Evolutionary conservation across 2,797 vertebrate species (phyloP), one percentile per base, ranked within the genome.

Genomic region (Steatocranus sp.): DNA sequence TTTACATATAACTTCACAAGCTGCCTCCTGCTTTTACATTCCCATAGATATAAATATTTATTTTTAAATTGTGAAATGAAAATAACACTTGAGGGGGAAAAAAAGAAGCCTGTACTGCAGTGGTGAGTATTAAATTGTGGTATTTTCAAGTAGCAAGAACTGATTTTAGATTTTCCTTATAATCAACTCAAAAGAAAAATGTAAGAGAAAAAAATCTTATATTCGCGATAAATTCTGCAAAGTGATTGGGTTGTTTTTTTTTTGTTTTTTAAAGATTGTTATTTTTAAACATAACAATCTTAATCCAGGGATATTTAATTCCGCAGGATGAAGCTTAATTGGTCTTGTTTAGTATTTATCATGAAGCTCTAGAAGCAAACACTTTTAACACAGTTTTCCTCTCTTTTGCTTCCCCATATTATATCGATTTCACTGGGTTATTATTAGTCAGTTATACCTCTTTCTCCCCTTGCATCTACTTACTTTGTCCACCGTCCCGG

Each of bases 401-500:
- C 23, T 23, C 34, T 38, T n/a, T 30, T 17, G 5, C 3, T 25
- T 48, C 17, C 17, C 15, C 1, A 18, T 30, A 56, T 7, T 30
- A 5, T 15, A 56, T 56, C 7, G 38, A 56, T 43, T 23, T 25
- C n/a, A 38, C 0, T n/a, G 6, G 25, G 18, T 20, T 61, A 61
- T 20, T 61, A 61, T 61, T 61, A 36, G 56, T 61, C 18, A 36
- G 32, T 36, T 34, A 8, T 36, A 61, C 1, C 7, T 46, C 11
- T 53, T 7, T 23, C n/a, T 6, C 1, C 58, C 53, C 3, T 5
- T 5, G 46, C 43, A 5, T 81, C 1, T 48, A 89, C 95, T 95
- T 92, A 98, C 98, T 97, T 97, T 98, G 87, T 98, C 97, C 88
- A 98, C 95, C 80, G 96, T 96, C 89, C 98, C 97, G 63, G 97